Percentiles rank a stretch among this genome's conserved stretches.
phyloP scores from a whole-genome alignment of 1,140 invertebrate genomes.

The Achroia grisella region DNA sequence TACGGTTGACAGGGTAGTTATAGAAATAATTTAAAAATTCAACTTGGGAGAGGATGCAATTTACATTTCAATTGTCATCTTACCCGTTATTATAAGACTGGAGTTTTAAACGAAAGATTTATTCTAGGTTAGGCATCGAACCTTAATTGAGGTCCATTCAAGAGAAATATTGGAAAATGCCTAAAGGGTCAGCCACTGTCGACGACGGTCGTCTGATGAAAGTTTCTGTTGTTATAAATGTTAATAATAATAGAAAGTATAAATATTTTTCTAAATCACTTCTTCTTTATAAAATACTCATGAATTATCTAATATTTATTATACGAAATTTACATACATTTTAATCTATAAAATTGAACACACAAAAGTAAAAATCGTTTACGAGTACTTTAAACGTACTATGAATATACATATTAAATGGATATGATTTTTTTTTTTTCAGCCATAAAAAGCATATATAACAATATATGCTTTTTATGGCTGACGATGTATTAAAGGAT shows the following conservation, averaged over 20 bases:
- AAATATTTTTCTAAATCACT: no score
- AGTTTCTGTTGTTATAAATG: neutral
- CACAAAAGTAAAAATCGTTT: no score
- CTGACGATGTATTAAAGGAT: no score
- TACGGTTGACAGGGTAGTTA: slow-evolving; percentile 13
- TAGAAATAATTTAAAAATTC: slow-evolving; percentile 27
- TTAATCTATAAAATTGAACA: no score
- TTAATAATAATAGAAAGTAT: neutral
- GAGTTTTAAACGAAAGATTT: slow-evolving; percentile 32
- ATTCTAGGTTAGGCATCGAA: slow-evolving; percentile 28
- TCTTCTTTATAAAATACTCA: no score
- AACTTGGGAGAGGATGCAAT: slow-evolving; percentile 23
- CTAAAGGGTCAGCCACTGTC: slow-evolving; percentile 24
- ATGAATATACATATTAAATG: no score
- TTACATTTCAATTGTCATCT: slow-evolving; percentile 30
- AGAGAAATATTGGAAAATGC: slow-evolving; percentile 37
- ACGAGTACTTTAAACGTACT: no score
- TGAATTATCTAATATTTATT: no score
- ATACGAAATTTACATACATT: no score
- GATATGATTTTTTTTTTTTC: no score
- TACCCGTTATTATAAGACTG: slow-evolving; percentile 23
- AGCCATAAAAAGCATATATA: no score
- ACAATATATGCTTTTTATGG: no score
- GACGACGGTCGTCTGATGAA: slow-evolving; percentile 21
- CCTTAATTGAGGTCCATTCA: slow-evolving; percentile 54